Percentiles rank a stretch among this genome's conserved stretches.
phyloP scores from a whole-genome alignment of 2,113 vertebrate species.

The Baryphthengus martii region DNA sequence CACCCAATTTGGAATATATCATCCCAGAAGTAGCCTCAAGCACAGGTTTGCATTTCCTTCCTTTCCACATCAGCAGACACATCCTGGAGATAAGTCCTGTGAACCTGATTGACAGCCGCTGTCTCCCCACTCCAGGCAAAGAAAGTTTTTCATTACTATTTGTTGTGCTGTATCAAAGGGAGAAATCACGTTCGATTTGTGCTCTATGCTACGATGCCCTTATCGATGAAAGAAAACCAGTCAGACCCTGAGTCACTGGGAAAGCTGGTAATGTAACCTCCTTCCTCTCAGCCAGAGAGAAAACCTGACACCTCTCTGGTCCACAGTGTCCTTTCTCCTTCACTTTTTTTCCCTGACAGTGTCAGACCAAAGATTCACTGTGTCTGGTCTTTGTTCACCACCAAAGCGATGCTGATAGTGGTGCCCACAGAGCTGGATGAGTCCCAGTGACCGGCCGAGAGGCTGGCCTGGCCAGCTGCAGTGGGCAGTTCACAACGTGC shows the following conservation, averaged over 20 bases:
- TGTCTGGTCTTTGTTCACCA: background rate
- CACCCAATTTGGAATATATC: background rate
- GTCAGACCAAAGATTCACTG: background rate
- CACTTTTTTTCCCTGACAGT: background rate
- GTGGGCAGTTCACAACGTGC: rapidly evolving
- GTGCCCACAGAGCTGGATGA: background rate
- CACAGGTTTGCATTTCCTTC: background rate
- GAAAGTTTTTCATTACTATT: background rate
- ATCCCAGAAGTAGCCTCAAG: background rate
- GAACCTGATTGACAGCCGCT: background rate
- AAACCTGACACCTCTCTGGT: background rate
- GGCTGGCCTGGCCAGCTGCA: background rate
- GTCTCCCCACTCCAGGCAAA: background rate
- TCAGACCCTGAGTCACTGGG: background rate
- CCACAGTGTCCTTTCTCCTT: background rate
- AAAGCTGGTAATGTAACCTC: background rate
- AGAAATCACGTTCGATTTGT: background rate
- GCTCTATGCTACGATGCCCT: background rate
- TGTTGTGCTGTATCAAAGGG: background rate
- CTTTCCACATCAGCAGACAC: background rate
- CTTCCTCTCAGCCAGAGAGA: background rate
- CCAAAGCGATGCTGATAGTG: background rate
- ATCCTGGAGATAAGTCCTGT: background rate
- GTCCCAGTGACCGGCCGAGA: background rate
- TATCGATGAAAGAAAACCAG: background rate